phyloP scores from a whole-genome alignment of 2,888 invertebrate species.

The Leptinotarsa tumamoca region DNA sequence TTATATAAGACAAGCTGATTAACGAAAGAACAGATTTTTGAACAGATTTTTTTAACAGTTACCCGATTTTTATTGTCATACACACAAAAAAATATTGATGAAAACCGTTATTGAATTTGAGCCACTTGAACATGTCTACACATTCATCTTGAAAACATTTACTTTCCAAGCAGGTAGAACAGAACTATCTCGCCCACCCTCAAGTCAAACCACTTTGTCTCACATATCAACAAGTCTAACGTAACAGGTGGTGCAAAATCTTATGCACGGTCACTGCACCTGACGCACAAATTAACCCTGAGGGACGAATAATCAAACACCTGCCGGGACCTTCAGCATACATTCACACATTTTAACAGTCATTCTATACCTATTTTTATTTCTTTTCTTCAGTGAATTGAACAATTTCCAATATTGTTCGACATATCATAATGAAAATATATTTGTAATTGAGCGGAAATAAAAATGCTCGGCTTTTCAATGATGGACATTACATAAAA shows the following conservation, averaged over 20 bases:
- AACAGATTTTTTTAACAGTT: too few species aligned
- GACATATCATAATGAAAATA: too few species aligned
- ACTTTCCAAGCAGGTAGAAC: neutral
- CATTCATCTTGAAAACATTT: neutral
- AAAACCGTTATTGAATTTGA: too few species aligned
- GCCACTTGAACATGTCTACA: neutral
- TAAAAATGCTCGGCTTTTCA: too few species aligned
- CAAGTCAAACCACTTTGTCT: neutral
- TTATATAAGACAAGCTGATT: too few species aligned
- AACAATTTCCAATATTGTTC: neutral
- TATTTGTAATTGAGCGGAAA: too few species aligned
- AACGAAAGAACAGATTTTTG: too few species aligned
- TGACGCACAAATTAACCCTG: slow-evolving; percentile 20
- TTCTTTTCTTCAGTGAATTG: neutral
- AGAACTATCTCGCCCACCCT: neutral
- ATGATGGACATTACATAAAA: too few species aligned
- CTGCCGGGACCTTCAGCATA: slow-evolving; percentile 20
- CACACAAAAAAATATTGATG: too few species aligned
- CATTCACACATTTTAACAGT: neutral
- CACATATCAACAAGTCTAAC: slow-evolving; percentile 21
- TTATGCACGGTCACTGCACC: slow-evolving; percentile 24
- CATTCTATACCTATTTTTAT: slow-evolving; percentile 11
- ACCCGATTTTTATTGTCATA: too few species aligned
- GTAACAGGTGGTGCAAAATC: slow-evolving; percentile 32
- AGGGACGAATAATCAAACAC: slow-evolving; percentile 20